Conservation (phyloP, 2,113 vertebrate genomes). For the Crocuta crocuta region DNA sequence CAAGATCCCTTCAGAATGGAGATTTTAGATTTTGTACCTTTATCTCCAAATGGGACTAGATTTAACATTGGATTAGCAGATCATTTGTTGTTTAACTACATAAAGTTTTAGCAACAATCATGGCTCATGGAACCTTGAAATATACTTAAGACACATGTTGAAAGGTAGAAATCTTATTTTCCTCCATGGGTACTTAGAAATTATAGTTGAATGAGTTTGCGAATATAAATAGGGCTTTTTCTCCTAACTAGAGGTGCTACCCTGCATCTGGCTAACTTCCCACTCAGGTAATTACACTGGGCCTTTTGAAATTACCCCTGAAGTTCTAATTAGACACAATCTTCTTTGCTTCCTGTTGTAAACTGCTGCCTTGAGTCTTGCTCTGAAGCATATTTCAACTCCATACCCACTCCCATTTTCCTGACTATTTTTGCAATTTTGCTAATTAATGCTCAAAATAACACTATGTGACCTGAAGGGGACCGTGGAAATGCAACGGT, state of each 20-base stretch:
- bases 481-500: neutral
- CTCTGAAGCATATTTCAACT: slow-evolving; percentile 47
- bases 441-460: slow-evolving; percentile 27
- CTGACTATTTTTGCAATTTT: slow-evolving; percentile 6
- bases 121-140: slow-evolving; percentile 55
- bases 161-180: slow-evolving; percentile 74
- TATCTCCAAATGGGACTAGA: slow-evolving; percentile 59
- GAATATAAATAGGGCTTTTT: slow-evolving; percentile 73
- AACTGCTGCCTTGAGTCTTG: slow-evolving; percentile 61
- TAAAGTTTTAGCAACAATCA: slow-evolving; percentile 70
- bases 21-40: neutral
- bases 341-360: slow-evolving; percentile 74
- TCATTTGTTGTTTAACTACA: slow-evolving; percentile 71
- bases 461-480: neutral
- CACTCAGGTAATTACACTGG: slow-evolving; percentile 73
- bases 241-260: slow-evolving; percentile 67
- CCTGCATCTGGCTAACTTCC: slow-evolving; percentile 73
- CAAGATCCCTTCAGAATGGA: slow-evolving; percentile 30
- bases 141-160: slow-evolving; percentile 72
- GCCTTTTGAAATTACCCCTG: slow-evolving; percentile 68
- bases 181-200: slow-evolving; percentile 71
- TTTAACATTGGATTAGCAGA: slow-evolving; percentile 57
- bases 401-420: slow-evolving; percentile 2
- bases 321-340: slow-evolving; percentile 80
- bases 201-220: slow-evolving; percentile 67